Percentiles rank a stretch among this genome's conserved stretches.
These are phyloP conservation scores for Lepidurus apus DNA, from an alignment of 1,140 invertebrate genomes.

Conservation along the genomic window DNA sequence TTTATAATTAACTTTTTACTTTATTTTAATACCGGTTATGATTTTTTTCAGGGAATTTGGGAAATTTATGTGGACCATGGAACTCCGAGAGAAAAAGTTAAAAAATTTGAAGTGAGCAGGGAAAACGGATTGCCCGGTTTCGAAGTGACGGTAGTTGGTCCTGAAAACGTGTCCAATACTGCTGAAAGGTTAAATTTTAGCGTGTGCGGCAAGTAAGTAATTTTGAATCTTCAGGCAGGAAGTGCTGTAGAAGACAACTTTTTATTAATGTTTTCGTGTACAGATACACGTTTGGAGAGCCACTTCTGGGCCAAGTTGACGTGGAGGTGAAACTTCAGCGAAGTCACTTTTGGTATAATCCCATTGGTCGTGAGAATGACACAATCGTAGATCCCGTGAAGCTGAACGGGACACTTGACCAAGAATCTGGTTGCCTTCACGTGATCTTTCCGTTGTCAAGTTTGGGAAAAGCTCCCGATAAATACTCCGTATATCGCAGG, in stretches of 20 bases:
- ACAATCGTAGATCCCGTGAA: not conserved
- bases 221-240: not conserved
- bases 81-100: conserved; percentile 38
- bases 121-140: conserved; percentile 62
- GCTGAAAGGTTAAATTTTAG: not conserved
- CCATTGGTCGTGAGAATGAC: not conserved
- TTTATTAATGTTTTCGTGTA: not conserved
- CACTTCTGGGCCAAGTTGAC: conserved; percentile 34
- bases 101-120: conserved; percentile 51
- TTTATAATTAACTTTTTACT: conserved; percentile 41
- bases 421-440: not conserved
- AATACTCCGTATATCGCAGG: not conserved
- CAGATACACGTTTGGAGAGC: conserved; percentile 41
- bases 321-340: conserved; percentile 29
- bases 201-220: not conserved
- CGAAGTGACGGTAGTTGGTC: conserved; percentile 56
- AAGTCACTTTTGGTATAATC: not conserved
- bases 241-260: not conserved
- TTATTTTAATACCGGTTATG: not conserved
- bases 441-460: not conserved
- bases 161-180: conserved; percentile 52
- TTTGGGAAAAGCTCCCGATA: not conserved
- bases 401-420: not conserved
- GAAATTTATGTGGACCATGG: conserved; percentile 50
- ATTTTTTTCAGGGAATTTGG: conserved; percentile 51